phyloP scores from a whole-genome alignment of 2,888 invertebrate genomes.

The Criorhina ranunculi region DNA sequence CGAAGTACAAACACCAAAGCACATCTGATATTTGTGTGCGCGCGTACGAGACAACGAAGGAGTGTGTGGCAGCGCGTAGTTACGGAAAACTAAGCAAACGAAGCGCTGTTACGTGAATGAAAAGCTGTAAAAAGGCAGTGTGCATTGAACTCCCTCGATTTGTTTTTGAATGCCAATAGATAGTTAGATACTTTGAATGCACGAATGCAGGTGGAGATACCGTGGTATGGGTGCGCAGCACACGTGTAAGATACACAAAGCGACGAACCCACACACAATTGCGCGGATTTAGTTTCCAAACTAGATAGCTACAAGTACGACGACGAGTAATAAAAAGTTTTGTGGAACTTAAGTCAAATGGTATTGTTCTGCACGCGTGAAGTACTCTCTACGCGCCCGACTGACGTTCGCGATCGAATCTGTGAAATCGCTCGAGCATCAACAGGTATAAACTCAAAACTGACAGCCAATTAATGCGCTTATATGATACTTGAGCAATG shows the following conservation, averaged over 20 bases:
- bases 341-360: constrained; percentile 60
- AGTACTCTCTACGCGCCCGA: constrained; percentile 38
- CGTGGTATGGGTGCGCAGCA: constrained; percentile 52
- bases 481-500: constrained; percentile 31
- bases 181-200: constrained; percentile 55
- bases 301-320: constrained; percentile 21
- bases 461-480: constrained; percentile 53
- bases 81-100: constrained; percentile 69
- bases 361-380: constrained; percentile 68
- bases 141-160: constrained; percentile 75
- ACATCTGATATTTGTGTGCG: constrained; percentile 51
- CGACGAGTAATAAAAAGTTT: constrained; percentile 56
- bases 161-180: constrained; percentile 71
- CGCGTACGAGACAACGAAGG: constrained; percentile 21
- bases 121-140: constrained; percentile 69
- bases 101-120: constrained; percentile 73
- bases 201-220: constrained; percentile 55
- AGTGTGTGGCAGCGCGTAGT: constrained; percentile 61
- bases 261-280: constrained; percentile 20
- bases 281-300: constrained; percentile 37
- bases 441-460: constrained; percentile 56
- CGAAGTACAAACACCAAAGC: constrained; percentile 53
- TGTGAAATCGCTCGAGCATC: constrained; percentile 57
- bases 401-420: constrained; percentile 45
- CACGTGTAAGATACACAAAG: constrained; percentile 39